Evolutionary conservation across 2,888 invertebrate genomes (phyloP).

Genomic region (Euzetes globulus): DNA sequence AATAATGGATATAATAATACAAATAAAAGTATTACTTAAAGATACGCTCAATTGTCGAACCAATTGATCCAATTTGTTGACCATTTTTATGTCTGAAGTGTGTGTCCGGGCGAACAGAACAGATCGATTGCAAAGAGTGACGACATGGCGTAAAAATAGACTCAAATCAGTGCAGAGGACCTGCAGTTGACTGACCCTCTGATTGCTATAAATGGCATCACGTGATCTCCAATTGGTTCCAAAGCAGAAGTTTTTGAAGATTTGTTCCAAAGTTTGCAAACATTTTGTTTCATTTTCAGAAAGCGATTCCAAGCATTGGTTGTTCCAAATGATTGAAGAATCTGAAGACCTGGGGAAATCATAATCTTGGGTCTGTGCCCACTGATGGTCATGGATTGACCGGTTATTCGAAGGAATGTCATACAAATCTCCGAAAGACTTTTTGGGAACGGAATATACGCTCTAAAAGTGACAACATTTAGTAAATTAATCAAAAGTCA

Average conservation of each 20-base stretch:
- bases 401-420: neutral
- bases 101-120: neutral
- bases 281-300: neutral
- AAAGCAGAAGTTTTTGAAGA: neutral
- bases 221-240: neutral
- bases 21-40: neutral
- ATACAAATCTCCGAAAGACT: neutral
- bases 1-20: neutral
- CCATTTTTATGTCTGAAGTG: neutral
- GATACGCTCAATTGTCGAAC: neutral
- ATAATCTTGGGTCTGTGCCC: neutral
- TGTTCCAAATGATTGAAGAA: neutral
- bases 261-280: neutral
- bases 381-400: neutral
- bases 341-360: neutral
- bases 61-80: neutral
- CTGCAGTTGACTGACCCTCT: neutral
- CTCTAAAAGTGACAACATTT: neutral
- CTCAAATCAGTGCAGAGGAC: neutral
- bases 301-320: neutral
- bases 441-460: neutral
- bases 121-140: no score
- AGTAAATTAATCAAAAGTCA: neutral
- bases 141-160: neutral
- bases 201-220: neutral